Evolutionary conservation across 1,140 invertebrate species (phyloP), one percentile per base, ranked within the genome.

Genomic region (Adelges cooleyi): DNA sequence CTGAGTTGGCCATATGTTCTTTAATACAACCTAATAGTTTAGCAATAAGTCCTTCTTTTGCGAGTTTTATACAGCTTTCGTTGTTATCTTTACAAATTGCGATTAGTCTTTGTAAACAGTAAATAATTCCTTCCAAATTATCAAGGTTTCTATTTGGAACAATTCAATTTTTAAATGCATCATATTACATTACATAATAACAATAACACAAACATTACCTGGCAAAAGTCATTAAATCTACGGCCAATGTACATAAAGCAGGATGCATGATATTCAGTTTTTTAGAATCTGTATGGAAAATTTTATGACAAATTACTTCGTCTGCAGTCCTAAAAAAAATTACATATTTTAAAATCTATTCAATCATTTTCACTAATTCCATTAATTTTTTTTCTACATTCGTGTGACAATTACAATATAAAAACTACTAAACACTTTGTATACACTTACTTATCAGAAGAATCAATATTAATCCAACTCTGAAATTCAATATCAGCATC

Each of bases 401-500:
- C n/a, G n/a, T n/a, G n/a, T n/a, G n/a, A n/a, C n/a, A n/a, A n/a
- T n/a, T n/a, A n/a, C n/a, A n/a, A n/a, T n/a, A n/a, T n/a, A 20
- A 62, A 48, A 9, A 25, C 22, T 23, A 36, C 42, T 13, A 11
- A 17, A 23, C 13, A 40, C 52, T 52, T 36, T 51, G 13, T 42
- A 23, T 42, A 15, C 33, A 36, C 17, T 18, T 51, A 54, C 29
- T 54, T 59, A 20, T 59, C 46, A 42, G 66, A 54, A 3, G 40
- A 44, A 27, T 67, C 66, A 40, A 67, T 54, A 62, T 67, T 67
- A 15, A 56, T 59, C 66, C 66, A 67, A 38, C 52, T 59, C n/a
- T 59, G 74, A 17, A 77, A 66, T 70, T 80, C 79, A 40, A 79
- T 71, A 62, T 80, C 79, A 2, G 77, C 79, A 49, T 80, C 79